Percentiles rank a stretch among this genome's conserved stretches.
Evolutionary conservation across 2,797 vertebrate genomes (phyloP).

Genomic region (Lepidocolaptes lacrymiger): DNA sequence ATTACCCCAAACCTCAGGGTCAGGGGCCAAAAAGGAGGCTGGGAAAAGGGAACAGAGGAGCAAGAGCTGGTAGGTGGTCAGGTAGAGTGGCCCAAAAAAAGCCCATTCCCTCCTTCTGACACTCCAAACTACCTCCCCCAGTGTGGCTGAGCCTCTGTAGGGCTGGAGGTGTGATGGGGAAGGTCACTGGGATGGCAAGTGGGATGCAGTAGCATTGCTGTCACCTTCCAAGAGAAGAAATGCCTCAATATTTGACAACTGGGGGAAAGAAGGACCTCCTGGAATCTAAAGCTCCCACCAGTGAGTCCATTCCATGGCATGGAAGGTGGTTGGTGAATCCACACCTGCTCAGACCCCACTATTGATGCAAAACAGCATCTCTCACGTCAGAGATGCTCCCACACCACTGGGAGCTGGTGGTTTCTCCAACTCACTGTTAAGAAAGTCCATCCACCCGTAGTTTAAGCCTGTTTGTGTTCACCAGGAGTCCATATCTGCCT

Average conservation of each 20-base stretch:
- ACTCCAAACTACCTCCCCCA: background rate
- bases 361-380: accelerated
- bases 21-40: background rate
- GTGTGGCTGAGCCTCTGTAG: accelerated
- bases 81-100: background rate
- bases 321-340: background rate
- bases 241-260: accelerated
- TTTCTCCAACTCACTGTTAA: background rate
- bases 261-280: background rate
- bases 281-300: background rate
- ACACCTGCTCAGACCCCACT: background rate
- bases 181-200: too few relatives aligned
- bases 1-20: background rate
- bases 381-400: background rate
- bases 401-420: background rate
- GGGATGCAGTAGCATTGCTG: background rate
- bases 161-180: background rate
- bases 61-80: background rate
- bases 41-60: background rate
- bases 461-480: background rate
- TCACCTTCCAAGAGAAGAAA: background rate
- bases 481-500: background rate
- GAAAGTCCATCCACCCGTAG: background rate
- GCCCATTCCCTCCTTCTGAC: background rate
- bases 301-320: background rate